Percentiles rank a stretch among this genome's conserved stretches.
Conservation (phyloP, 2,113 vertebrate species). For the Hymenochirus boettgeri region DNA sequence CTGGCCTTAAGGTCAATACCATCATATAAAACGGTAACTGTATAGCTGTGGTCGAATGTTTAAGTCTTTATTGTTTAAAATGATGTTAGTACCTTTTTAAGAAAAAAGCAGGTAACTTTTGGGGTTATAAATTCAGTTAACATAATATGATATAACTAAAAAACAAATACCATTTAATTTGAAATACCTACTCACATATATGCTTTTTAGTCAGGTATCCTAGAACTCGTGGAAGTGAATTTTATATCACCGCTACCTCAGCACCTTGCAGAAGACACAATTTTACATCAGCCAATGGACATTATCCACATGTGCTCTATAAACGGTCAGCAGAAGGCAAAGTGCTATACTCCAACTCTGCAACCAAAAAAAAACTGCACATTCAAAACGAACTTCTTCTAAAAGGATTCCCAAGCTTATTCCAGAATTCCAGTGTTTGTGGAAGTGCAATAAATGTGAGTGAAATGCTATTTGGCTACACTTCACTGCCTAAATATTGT, state of each 20-base stretch:
- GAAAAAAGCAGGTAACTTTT: too few relatives aligned
- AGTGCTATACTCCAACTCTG: constrained; percentile 51
- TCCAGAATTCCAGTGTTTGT: constrained; percentile 88
- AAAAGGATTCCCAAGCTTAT: constrained; percentile 51
- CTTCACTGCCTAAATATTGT: too few relatives aligned
- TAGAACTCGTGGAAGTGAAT: constrained; percentile 80
- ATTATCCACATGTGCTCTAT: constrained; percentile 88
- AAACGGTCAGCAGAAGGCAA: constrained; percentile 78
- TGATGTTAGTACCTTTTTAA: too few relatives aligned
- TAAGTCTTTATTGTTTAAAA: too few relatives aligned
- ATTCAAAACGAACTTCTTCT: not conserved
- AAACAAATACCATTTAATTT: too few relatives aligned
- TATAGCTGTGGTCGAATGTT: too few relatives aligned
- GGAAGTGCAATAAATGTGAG: constrained; percentile 99
- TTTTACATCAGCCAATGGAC: constrained; percentile 75
- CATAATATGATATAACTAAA: too few relatives aligned
- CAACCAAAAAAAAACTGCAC: not conserved
- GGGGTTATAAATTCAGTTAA: too few relatives aligned
- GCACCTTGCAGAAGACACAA: constrained; percentile 81
- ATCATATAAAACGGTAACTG: too few relatives aligned
- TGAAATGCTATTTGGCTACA: too few relatives aligned
- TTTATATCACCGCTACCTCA: constrained; percentile 86
- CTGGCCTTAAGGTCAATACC: too few relatives aligned
- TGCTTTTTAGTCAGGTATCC: constrained; percentile 82
- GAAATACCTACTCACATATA: too few relatives aligned